These are phyloP conservation scores for Ctenopoma multispine DNA, from an alignment of 2,797 vertebrate species.

Conservation along the genomic window DNA sequence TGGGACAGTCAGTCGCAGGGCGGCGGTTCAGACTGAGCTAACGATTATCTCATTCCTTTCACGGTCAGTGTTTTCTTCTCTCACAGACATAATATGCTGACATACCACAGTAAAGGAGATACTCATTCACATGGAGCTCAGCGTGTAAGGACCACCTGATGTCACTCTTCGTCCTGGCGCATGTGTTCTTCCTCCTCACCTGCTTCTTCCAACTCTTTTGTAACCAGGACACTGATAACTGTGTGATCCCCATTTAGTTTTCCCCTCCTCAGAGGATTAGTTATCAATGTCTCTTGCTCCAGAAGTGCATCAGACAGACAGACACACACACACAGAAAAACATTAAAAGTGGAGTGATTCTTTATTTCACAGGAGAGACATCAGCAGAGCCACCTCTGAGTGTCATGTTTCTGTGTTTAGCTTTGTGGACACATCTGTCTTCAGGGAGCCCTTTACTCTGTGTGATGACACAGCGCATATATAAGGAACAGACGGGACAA, in stretches of 20 bases:
- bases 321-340: constrained; percentile 19
- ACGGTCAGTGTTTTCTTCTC: constrained; percentile 48
- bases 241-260: constrained; percentile 61
- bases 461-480: constrained; percentile 10
- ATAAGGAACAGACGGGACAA: constrained; percentile 16
- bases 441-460: not conserved
- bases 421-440: constrained; percentile 11
- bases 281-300: constrained; percentile 55
- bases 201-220: not conserved
- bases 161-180: constrained; percentile 1
- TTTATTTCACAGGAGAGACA: constrained; percentile 38
- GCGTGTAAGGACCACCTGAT: not conserved
- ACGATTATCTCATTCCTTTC: constrained; percentile 73
- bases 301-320: constrained; percentile 18
- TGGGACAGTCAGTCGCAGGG: constrained; percentile 73
- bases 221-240: constrained; percentile 60
- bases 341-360: constrained; percentile 27
- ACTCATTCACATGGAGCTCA: no score
- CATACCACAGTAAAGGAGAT: not conserved
- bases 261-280: constrained; percentile 43
- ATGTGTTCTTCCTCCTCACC: no score
- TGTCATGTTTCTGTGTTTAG: constrained; percentile 6
- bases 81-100: constrained; percentile 35
- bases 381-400: constrained; percentile 38
- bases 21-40: constrained; percentile 72